These are phyloP conservation scores for Pao palembangensis DNA, from an alignment of 2,113 vertebrate species.

Conservation along the genomic window DNA sequence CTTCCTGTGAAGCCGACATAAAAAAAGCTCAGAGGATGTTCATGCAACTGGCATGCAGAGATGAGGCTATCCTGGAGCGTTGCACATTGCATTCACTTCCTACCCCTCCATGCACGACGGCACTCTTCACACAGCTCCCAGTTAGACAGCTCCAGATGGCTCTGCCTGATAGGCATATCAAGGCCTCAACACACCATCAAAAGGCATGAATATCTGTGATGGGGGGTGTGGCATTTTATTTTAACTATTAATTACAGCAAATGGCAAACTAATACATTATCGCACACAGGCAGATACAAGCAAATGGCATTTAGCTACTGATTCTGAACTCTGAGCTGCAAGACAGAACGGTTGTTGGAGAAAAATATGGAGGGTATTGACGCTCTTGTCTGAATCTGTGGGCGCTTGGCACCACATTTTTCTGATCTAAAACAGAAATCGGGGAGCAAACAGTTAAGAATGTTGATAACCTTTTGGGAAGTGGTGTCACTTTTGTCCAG, in stretches of 20 bases:
- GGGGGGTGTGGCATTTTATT: not conserved
- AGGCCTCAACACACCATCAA: constrained; percentile 38
- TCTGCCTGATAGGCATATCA: constrained; percentile 79
- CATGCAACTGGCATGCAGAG: constrained; percentile 60
- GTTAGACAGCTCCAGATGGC: constrained; percentile 85
- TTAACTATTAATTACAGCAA: too few relatives aligned
- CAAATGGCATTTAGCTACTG: too few relatives aligned
- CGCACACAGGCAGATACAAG: too few relatives aligned
- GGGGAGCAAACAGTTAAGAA: constrained; percentile 56
- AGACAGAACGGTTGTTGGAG: too few relatives aligned
- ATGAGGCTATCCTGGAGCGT: constrained; percentile 53
- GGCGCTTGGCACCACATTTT: not conserved
- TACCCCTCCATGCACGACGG: constrained; percentile 51
- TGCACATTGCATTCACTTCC: constrained; percentile 72
- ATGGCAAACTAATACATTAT: too few relatives aligned
- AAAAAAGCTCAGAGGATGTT: constrained; percentile 62
- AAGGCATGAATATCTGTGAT: constrained; percentile 14
- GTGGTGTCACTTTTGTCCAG: constrained; percentile 47
- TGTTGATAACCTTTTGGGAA: constrained; percentile 49
- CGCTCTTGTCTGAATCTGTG: too few relatives aligned
- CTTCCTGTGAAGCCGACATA: constrained; percentile 59
- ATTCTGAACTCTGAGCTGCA: too few relatives aligned
- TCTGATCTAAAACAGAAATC: not conserved
- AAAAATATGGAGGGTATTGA: too few relatives aligned
- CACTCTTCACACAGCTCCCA: constrained; percentile 45